phyloP scores from a whole-genome alignment of 2,113 vertebrate species.

The Coregonus clupeaformis region DNA sequence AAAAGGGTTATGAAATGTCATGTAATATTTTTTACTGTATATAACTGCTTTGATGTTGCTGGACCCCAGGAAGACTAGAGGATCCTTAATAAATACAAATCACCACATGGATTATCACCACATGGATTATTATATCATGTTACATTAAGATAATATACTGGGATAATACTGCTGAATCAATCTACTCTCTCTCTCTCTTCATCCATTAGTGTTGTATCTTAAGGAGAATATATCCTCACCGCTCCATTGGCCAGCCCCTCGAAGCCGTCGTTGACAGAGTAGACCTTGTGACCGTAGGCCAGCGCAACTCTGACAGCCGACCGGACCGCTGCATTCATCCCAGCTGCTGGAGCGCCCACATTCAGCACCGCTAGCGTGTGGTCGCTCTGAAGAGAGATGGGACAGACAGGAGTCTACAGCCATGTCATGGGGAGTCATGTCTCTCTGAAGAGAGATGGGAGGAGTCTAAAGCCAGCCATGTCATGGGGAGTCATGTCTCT shows the following conservation, averaged over 20 bases:
- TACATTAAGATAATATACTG: too few species aligned
- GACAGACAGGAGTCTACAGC: not conserved
- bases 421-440: not conserved
- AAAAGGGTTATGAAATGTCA: too few species aligned
- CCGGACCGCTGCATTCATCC: conserved; percentile 91
- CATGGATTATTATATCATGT: too few species aligned
- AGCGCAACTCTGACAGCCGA: conserved; percentile 84
- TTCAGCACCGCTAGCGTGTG: conserved; percentile 89
- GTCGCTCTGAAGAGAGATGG: conserved; percentile 67
- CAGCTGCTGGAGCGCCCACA: conserved; percentile 87
- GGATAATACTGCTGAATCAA: too few species aligned
- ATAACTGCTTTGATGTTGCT: too few species aligned
- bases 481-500: too few species aligned
- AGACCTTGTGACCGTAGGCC: conserved; percentile 83
- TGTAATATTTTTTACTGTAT: too few species aligned
- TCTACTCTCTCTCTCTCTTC: not conserved
- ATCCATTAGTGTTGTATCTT: not conserved
- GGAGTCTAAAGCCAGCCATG: too few species aligned
- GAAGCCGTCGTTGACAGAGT: conserved; percentile 84
- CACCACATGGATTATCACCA: too few species aligned
- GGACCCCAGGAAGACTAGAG: too few species aligned
- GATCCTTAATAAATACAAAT: too few species aligned
- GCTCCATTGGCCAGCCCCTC: conserved; percentile 85
- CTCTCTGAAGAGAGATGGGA: too few species aligned
- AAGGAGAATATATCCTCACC: conserved; percentile 61